These are phyloP conservation scores for Riptortus pedestris DNA, from an alignment of 1,140 invertebrate species.

Conservation along the genomic window DNA sequence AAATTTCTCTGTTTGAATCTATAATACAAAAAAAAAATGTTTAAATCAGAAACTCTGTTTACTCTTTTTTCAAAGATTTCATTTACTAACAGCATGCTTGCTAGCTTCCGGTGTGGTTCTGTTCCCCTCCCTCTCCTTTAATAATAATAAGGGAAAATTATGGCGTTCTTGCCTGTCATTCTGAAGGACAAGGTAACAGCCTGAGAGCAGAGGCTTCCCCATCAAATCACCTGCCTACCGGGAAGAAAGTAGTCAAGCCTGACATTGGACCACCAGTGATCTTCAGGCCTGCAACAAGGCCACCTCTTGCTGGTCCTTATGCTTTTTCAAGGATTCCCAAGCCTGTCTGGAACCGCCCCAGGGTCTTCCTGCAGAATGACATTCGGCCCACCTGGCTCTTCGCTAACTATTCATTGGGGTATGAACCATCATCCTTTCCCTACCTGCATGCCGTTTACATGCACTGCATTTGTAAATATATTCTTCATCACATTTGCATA, in stretches of 20 bases:
- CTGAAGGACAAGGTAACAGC: neutral
- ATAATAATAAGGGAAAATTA: neutral
- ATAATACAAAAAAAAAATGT: too few relatives aligned
- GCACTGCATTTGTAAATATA: conserved; percentile 4
- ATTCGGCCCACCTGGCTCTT: conserved; percentile 66
- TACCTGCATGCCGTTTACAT: conserved; percentile 22
- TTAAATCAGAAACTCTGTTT: too few relatives aligned
- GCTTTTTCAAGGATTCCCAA: conserved; percentile 77
- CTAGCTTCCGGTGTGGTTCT: neutral
- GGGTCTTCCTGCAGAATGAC: conserved; percentile 51
- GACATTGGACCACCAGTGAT: conserved; percentile 35
- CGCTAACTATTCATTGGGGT: conserved; percentile 67
- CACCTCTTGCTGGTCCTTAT: conserved; percentile 75
- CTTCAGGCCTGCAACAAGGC: conserved; percentile 53
- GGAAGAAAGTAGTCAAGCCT: conserved; percentile 45
- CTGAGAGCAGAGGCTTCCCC: neutral
- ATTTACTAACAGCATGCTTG: neutral
- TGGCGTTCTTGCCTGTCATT: neutral
- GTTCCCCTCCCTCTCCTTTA: neutral
- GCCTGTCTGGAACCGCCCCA: conserved; percentile 65
- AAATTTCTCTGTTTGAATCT: too few relatives aligned
- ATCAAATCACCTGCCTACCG: conserved; percentile 37
- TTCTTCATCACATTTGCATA: neutral
- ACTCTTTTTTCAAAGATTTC: neutral
- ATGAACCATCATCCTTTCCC: conserved; percentile 38